A percentile compares a stretch with the other conserved stretches of the same genome.
Conservation (phyloP, 2,797 vertebrate genomes). For the Saguinus oedipus region DNA sequence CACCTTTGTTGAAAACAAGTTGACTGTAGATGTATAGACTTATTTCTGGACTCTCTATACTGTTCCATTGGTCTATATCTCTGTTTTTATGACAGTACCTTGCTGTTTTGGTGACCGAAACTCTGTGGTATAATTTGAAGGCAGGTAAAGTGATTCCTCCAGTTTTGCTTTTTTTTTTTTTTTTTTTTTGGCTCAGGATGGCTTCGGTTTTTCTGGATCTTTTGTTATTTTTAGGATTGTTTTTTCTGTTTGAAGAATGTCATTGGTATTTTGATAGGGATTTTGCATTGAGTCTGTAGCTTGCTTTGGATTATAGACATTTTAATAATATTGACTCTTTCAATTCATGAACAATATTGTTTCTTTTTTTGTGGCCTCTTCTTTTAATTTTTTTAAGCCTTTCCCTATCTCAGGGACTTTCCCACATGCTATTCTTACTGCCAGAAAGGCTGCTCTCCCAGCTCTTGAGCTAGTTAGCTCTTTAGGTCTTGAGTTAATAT, state of each 20-base stretch:
- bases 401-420: background rate
- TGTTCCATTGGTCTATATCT: background rate
- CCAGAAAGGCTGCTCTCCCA: background rate
- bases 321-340: background rate
- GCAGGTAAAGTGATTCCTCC: background rate
- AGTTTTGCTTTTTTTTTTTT: background rate
- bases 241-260: background rate
- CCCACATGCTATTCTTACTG: background rate
- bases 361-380: background rate
- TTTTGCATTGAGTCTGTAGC: background rate
- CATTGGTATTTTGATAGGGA: background rate
- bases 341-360: background rate
- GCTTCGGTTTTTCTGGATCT: background rate
- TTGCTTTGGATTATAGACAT: background rate
- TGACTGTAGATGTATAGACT: background rate
- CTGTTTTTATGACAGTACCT: background rate
- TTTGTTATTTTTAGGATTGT: background rate
- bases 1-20: background rate
- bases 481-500: background rate
- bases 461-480: background rate
- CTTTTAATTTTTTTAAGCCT: background rate
- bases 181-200: background rate
- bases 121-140: background rate
- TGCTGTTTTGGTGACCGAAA: background rate
- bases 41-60: background rate